Base-by-base conservation (phyloP, 2,888 invertebrate genomes). In the Drosophila pseudotakahashii region DNA sequence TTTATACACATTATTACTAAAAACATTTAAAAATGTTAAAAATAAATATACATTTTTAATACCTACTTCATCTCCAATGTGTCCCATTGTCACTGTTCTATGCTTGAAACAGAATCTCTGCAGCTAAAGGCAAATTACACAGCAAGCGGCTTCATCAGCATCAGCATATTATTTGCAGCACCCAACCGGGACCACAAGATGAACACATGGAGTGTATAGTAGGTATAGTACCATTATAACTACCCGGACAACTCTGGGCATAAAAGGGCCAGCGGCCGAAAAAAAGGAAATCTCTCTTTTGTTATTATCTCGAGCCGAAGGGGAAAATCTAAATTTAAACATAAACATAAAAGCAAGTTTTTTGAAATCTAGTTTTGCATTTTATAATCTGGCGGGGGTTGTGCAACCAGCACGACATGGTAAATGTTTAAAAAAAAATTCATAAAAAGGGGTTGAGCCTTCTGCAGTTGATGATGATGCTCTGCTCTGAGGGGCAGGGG, bases 301-400 rank as follows among this genome's bases (percentile, higher is more conserved):
- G 63, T 62, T 59, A 72, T 63, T 73, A 69, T 73, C 66, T 73
- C 58, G 16, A 44, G 61, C 37, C n/a, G 11, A 37, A 37, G 41
- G 60, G 23, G 44, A 42, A 30, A 44, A 48, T 30, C 32, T 19
- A 68, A 73, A 72, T 75, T 87, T 77, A 84, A 82, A 87, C 84
- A 78, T 78, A 81, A 82, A 82, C 84, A 82, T 84, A 84, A 84
- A 84, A 82, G 70, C 87, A 76, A 81, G 76, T 77, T 86, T 64
- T 55, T 75, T 39, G 51, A 48, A 71, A 81, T 82, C 81, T 88
- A 87, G 82, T 88, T 82, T 81, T 75, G 82, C 79, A 82, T 82
- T 84, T 81, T 69, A 78, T 84, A 83, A 81, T 86, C 78, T 77
- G 78, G 73, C 66, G 68, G 68, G 66, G 66, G 68, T 66, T 53